Base-by-base conservation (phyloP, 2,888 invertebrate genomes). In the Apodemia zela region DNA sequence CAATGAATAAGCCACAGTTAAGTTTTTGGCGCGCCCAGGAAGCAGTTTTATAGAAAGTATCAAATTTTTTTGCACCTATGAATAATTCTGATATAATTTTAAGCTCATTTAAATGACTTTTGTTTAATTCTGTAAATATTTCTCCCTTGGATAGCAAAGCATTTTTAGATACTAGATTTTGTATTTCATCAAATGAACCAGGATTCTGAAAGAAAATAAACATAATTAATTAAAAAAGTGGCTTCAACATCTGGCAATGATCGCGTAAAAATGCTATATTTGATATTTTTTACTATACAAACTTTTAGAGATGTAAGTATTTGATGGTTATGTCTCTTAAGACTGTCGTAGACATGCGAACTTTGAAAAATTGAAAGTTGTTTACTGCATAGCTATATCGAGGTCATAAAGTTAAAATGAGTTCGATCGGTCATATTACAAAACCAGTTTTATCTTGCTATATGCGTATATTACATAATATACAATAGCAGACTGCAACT, bases 1-100 rank as follows among this genome's bases (percentile, higher is more conserved):
- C 94, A 0, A 93, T 80, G 78, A 93, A 95, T 67, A 94, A 75
- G 25, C 93, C 93, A 70, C 94, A 94, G 78, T 95, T 95, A 7
- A 94, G 79, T 72, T 93, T 89, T 73, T 93, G 93, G 51, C 93
- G 87, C 6, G 92, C 91, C 93, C 93, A 94, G 61, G 92, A 85
- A 5, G 93, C 93, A 29, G 88, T 89, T 70, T 89, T 91, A 71
- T 91, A 93, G 80, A 95, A 94, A 18, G 87, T 86, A 10, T 91
- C 85, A 77, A 93, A 94, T 71, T 92, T 90, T 74, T 91, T 93
- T 60, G 94, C 93, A 64, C 89, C 84, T 74, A 84, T 88, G 66
- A 95, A 85, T 15, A 94, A 78, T 57, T 93, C 87, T 73, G 89
- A 84, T 25, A 90, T 69, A 21, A 77, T 71, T 78, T 78, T 79